Percentiles rank a stretch among this genome's conserved stretches.
phyloP scores from a whole-genome alignment of 1,140 invertebrate species.

The Oryzaephilus surinamensis region DNA sequence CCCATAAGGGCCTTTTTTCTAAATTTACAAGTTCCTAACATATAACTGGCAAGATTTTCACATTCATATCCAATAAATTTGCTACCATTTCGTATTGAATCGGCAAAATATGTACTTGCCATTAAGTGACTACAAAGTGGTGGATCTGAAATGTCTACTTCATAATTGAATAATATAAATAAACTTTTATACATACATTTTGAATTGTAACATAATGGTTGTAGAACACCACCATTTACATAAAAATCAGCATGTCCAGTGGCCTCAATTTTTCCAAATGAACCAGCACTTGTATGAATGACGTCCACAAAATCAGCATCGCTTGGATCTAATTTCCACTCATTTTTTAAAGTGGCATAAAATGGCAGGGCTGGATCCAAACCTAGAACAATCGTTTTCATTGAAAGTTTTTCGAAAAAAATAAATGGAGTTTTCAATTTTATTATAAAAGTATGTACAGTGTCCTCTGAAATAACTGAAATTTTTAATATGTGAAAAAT shows the following conservation, averaged over 20 bases:
- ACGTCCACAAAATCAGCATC: constrained; percentile 58
- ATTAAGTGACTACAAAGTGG: constrained; percentile 42
- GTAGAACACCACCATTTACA: constrained; percentile 58
- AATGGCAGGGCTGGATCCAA: constrained; percentile 51
- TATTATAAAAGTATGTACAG: neutral
- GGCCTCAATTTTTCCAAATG: constrained; percentile 53
- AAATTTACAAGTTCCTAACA: constrained; percentile 20
- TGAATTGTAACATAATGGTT: constrained; percentile 49
- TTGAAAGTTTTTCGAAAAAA: too few species aligned
- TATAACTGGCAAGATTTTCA: constrained; percentile 21
- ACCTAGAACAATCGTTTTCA: constrained; percentile 30
- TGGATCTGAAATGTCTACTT: constrained; percentile 24
- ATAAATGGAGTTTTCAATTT: neutral
- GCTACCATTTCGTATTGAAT: constrained; percentile 38
- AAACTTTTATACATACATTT: constrained; percentile 15
- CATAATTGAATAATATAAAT: constrained; percentile 1
- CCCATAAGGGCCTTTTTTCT: constrained; percentile 26
- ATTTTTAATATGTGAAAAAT: too few species aligned
- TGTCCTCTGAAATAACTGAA: neutral
- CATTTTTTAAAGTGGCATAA: constrained; percentile 36
- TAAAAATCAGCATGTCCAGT: constrained; percentile 65
- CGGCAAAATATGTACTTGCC: constrained; percentile 43
- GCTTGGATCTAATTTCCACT: constrained; percentile 37
- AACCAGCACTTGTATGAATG: constrained; percentile 63
- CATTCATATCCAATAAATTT: constrained; percentile 25